phyloP scores from a whole-genome alignment of 2,797 vertebrate genomes.

The Nothura maculosa region DNA sequence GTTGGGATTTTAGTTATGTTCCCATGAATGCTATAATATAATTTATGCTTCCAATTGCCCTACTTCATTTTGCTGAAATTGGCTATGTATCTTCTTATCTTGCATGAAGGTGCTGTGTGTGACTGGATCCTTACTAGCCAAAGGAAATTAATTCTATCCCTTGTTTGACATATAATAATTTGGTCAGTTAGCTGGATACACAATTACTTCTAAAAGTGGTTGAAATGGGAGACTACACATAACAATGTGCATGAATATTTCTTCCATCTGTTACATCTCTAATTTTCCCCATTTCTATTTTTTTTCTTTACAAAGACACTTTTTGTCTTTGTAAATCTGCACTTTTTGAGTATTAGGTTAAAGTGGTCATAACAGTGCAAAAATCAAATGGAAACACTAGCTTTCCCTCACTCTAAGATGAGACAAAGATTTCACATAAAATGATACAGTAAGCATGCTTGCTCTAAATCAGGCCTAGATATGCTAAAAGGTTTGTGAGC shows the following conservation, averaged over 20 bases:
- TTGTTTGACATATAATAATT: background rate
- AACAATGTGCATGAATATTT: background rate
- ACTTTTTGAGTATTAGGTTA: background rate
- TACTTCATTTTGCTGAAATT: background rate
- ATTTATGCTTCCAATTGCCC: slow-evolving; percentile 37
- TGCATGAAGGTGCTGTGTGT: slow-evolving; percentile 49
- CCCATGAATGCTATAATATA: slow-evolving; percentile 1
- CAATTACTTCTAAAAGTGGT: background rate
- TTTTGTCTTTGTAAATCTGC: background rate
- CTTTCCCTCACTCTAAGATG: accelerated
- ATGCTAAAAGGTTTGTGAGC: background rate
- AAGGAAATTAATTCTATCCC: slow-evolving; percentile 2
- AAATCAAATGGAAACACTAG: background rate
- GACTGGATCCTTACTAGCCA: slow-evolving; percentile 27
- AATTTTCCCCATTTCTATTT: background rate
- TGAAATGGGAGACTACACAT: background rate
- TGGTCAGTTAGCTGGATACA: background rate
- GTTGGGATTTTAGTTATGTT: slow-evolving; percentile 21
- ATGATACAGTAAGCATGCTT: background rate
- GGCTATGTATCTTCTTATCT: slow-evolving; percentile 42
- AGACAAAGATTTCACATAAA: background rate
- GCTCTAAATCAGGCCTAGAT: background rate
- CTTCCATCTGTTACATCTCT: background rate
- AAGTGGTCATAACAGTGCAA: background rate
- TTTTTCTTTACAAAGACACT: background rate